phyloP scores from a whole-genome alignment of 2,113 vertebrate genomes.

The Ploceus nigricollis region DNA sequence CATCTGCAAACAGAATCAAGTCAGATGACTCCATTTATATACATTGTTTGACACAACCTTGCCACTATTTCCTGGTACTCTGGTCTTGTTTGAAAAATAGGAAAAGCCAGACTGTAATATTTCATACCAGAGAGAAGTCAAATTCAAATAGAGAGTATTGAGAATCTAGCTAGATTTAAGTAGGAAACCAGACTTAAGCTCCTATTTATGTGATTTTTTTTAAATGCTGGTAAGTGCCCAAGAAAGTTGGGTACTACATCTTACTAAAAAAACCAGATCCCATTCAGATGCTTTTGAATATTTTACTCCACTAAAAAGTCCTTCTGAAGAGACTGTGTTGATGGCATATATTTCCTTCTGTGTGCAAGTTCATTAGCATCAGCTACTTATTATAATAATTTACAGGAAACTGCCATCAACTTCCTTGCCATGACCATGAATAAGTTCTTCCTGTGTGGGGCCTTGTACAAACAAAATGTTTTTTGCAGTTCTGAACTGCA shows the following conservation, averaged over 20 bases:
- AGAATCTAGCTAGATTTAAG: neutral
- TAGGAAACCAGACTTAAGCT: neutral
- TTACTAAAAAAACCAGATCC: neutral
- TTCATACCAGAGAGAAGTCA: neutral
- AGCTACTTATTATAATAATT: neutral
- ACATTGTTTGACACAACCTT: neutral
- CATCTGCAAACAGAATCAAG: neutral
- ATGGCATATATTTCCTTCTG: neutral
- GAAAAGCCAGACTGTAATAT: neutral
- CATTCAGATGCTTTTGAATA: neutral
- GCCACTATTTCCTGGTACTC: neutral
- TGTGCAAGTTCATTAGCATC: neutral
- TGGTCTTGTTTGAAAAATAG: neutral
- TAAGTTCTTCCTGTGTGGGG: neutral
- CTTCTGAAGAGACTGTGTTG: neutral
- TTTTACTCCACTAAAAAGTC: neutral
- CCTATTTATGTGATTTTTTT: neutral
- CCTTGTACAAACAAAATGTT: neutral
- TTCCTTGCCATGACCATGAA: neutral
- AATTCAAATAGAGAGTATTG: neutral
- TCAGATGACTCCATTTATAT: neutral
- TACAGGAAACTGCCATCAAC: neutral
- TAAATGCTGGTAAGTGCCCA: neutral
- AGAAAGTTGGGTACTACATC: neutral
- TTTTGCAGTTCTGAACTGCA: neutral